Conservation (phyloP, 2,797 vertebrate genomes). For the Sebastes aleutianus region DNA sequence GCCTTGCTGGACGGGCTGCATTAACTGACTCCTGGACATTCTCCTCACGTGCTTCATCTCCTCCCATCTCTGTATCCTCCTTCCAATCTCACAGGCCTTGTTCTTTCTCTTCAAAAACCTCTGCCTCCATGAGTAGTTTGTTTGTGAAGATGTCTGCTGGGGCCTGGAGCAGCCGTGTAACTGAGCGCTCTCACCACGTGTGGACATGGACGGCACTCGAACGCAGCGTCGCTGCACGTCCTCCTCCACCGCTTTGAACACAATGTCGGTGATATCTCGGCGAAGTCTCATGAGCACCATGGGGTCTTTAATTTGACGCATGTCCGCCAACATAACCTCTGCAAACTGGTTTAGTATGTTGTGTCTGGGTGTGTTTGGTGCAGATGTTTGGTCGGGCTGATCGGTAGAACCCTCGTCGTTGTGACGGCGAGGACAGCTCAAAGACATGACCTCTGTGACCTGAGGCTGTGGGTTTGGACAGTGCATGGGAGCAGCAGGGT, state of each 20-base stretch:
- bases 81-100: not conserved
- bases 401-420: not conserved
- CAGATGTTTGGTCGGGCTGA: not conserved
- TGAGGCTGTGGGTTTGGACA: conserved; percentile 10
- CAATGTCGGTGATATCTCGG: conserved; percentile 49
- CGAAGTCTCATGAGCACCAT: conserved; percentile 56
- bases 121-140: not conserved
- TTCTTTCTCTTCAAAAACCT: not conserved
- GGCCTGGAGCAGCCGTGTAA: not conserved
- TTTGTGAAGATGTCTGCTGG: not conserved
- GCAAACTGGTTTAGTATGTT: conserved; percentile 37
- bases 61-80: conserved; percentile 23
- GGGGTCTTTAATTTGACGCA: conserved; percentile 48
- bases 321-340: conserved; percentile 54
- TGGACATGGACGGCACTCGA: not conserved
- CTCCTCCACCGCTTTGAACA: conserved; percentile 49
- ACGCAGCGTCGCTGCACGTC: conserved; percentile 13
- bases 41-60: conserved; percentile 14
- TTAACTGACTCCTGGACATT: not conserved
- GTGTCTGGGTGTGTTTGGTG: not conserved
- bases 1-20: not conserved
- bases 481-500: not conserved
- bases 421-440: conserved; percentile 8
- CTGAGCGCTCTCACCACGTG: not conserved
- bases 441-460: conserved; percentile 5